These are phyloP conservation scores for Leistus spinibarbis DNA, from an alignment of 2,888 invertebrate species.

Conservation along the genomic window DNA sequence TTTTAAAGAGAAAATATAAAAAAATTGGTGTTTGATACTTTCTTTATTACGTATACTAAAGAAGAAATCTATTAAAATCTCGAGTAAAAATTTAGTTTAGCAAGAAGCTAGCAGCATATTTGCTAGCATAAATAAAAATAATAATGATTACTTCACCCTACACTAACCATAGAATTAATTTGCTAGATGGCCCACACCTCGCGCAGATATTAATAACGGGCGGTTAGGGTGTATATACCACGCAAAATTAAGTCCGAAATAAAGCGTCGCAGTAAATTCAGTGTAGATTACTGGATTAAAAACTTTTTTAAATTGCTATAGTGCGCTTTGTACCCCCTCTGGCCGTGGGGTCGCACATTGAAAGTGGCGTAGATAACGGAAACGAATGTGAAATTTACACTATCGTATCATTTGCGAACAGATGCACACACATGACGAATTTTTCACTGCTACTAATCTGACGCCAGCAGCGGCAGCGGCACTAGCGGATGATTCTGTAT, in stretches of 20 bases:
- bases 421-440: slow-evolving; percentile 1
- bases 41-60: too few relatives aligned
- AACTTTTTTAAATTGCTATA: slow-evolving; percentile 15
- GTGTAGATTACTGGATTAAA: slow-evolving; percentile 20
- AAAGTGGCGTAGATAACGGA: slow-evolving; percentile 7
- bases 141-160: too few relatives aligned
- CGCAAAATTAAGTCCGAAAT: slow-evolving; percentile 13
- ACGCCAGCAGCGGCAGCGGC: not conserved
- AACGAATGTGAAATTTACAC: slow-evolving; percentile 18
- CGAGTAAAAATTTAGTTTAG: too few relatives aligned
- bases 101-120: too few relatives aligned
- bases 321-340: not conserved
- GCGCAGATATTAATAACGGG: slow-evolving; percentile 6
- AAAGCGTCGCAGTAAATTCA: slow-evolving; percentile 20
- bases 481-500: not conserved
- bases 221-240: not conserved
- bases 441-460: not conserved
- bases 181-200: not conserved
- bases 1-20: too few relatives aligned
- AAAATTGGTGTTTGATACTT: too few relatives aligned
- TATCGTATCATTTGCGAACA: slow-evolving; percentile 3
- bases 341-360: not conserved
- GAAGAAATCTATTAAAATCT: too few relatives aligned
- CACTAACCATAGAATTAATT: too few relatives aligned
- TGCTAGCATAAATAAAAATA: too few relatives aligned